A percentile compares a stretch with the other conserved stretches of the same genome.
phyloP scores from a whole-genome alignment of 1,140 invertebrate genomes.

The Philotrypesis tridentata region DNA sequence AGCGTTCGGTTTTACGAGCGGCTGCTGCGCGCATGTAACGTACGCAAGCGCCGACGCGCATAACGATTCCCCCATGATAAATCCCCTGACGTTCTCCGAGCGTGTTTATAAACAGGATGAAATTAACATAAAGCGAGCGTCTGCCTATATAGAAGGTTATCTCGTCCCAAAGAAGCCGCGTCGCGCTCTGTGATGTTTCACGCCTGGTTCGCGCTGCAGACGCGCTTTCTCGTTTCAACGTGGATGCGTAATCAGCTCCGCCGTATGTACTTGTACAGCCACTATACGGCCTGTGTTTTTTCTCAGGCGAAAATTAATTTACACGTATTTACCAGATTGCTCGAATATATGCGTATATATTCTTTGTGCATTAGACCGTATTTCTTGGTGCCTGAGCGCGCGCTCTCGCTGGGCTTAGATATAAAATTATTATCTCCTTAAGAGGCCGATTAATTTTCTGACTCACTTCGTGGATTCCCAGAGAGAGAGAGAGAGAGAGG shows the following conservation, averaged over 20 bases:
- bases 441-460: slow-evolving; percentile 70
- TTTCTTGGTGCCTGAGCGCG: background rate
- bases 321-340: background rate
- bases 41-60: background rate
- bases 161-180: slow-evolving; percentile 33
- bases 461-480: slow-evolving; percentile 3
- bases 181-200: slow-evolving; percentile 21
- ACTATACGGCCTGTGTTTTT: no score
- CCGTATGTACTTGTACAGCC: no score
- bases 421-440: slow-evolving; percentile 69
- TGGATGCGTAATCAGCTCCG: background rate
- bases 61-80: slow-evolving; percentile 16
- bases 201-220: slow-evolving; percentile 35
- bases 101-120: slow-evolving; percentile 35
- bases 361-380: background rate
- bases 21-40: background rate
- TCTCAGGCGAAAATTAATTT: background rate
- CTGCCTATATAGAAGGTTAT: slow-evolving; percentile 29
- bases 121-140: slow-evolving; percentile 39
- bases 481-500: no score
- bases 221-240: slow-evolving; percentile 16
- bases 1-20: background rate
- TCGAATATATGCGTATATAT: no score
- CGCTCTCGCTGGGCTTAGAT: slow-evolving; percentile 3
- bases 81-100: slow-evolving; percentile 4